Percentiles rank a stretch among this genome's conserved stretches.
These are phyloP conservation scores for Montifringilla adamsi DNA, from an alignment of 2,113 vertebrate genomes.

Conservation along the genomic window DNA sequence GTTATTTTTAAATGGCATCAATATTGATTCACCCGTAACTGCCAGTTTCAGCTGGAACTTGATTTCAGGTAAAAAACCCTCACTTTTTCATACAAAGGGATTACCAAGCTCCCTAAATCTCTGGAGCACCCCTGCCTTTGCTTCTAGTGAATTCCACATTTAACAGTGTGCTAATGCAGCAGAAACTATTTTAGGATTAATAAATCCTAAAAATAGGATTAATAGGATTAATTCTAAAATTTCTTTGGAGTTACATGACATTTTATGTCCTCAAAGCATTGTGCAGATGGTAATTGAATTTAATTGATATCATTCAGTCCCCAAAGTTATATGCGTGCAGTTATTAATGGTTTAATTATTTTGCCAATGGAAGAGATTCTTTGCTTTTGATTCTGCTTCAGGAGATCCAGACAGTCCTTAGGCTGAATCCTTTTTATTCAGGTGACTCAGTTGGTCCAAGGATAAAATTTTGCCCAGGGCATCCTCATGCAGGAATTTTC, in stretches of 20 bases:
- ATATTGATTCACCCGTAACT: background rate
- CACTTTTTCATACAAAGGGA: background rate
- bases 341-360: constrained; percentile 38
- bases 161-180: background rate
- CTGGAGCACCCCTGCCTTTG: background rate
- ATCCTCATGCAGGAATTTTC: background rate
- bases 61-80: background rate
- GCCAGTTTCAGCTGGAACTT: background rate
- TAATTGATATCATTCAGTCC: constrained; percentile 26
- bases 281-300: constrained; percentile 38
- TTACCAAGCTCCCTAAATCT: background rate
- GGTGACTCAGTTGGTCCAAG: background rate
- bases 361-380: background rate
- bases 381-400: background rate
- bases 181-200: background rate
- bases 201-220: constrained; percentile 49
- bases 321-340: background rate
- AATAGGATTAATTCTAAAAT: constrained; percentile 17
- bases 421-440: background rate
- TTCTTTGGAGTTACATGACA: background rate
- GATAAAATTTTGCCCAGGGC: background rate
- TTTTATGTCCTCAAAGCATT: constrained; percentile 2
- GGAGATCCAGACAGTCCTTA: background rate
- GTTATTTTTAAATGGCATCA: background rate
- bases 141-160: background rate